Evolutionary conservation across 1,140 invertebrate genomes (phyloP), one percentile per base, ranked within the genome.

Genomic region (Pseudomyrmex cubaensis): DNA sequence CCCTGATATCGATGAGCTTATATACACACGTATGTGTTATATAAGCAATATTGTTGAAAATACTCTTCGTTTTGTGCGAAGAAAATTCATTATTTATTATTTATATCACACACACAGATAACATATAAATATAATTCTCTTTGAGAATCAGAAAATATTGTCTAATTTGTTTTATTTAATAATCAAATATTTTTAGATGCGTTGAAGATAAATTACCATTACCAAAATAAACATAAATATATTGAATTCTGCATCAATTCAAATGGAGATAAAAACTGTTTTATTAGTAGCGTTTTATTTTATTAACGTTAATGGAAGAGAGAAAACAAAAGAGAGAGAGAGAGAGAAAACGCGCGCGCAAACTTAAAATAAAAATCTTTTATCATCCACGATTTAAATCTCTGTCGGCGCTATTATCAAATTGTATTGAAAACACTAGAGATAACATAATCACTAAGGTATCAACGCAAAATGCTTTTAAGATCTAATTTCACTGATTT

Each of bases 401-500:
- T 35, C 35, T 35, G 22, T 10, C n/a, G 2, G 20, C 10, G 44
- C 17, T 22, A 44, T 69, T 50, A 52, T 69, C 44, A 48, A 5
- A 35, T 57, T 7, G 20, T 69, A 46, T 46, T n/a, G 54, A 46
- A 50, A 52, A n/a, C 20, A 35, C 0, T 5, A 25, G 17, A 54
- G 22, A 67, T 77, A 54, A 22, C 35, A 22, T 25, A 5, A 1
- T 35, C 35, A 7, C 35, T 35, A 7, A 64, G 10, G 25, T 15
- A 20, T 48, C 15, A 15, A 57, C 15, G 13, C 54, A 5, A 66
- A 50, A 12, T 20, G 10, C 44, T 69, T 69, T 59, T 25, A 12
- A 22, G 8, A 57, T 17, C 44, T 7, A 57, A 12, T 70, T 46
- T 56, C 17, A 57, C 54, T n/a, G 54, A 70, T 80, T 70, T 61